phyloP scores from a whole-genome alignment of 2,797 vertebrate species.

The Coluber constrictor region DNA sequence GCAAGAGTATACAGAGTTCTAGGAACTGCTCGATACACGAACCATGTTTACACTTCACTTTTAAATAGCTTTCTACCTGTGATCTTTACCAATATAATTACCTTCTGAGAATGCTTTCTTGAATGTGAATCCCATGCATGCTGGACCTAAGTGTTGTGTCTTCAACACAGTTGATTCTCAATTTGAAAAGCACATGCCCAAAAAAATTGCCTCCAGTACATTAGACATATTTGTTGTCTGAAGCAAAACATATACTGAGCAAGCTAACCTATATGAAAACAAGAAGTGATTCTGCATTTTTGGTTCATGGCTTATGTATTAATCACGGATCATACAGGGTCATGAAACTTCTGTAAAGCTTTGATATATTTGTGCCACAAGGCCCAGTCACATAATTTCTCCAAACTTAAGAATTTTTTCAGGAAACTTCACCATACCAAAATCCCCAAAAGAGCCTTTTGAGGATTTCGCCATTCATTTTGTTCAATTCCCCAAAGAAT shows the following conservation, averaged over 20 bases:
- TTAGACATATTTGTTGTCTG: neutral
- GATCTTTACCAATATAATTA: slow-evolving; percentile 42
- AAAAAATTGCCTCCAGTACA: neutral
- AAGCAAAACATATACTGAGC: neutral
- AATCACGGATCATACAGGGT: neutral
- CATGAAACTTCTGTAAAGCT: neutral
- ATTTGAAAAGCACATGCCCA: slow-evolving; percentile 3
- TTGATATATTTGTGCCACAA: neutral
- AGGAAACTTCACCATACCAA: neutral
- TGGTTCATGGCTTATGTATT: neutral
- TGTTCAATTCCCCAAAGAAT: neutral
- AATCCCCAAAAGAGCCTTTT: neutral
- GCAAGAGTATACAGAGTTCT: slow-evolving; percentile 61
- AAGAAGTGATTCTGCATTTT: neutral
- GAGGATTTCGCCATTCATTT: neutral
- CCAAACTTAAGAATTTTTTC: neutral
- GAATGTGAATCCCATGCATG: slow-evolving; percentile 47
- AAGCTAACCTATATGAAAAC: neutral
- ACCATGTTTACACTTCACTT: slow-evolving; percentile 61
- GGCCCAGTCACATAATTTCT: neutral
- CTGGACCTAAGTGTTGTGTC: slow-evolving; percentile 28
- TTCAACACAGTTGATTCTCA: slow-evolving; percentile 25
- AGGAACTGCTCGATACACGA: slow-evolving; percentile 58
- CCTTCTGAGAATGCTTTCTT: slow-evolving; percentile 60
- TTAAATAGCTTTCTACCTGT: slow-evolving; percentile 40